Evolutionary conservation across 2,888 invertebrate species (phyloP).

Genomic region (Cephonodes hylas): DNA sequence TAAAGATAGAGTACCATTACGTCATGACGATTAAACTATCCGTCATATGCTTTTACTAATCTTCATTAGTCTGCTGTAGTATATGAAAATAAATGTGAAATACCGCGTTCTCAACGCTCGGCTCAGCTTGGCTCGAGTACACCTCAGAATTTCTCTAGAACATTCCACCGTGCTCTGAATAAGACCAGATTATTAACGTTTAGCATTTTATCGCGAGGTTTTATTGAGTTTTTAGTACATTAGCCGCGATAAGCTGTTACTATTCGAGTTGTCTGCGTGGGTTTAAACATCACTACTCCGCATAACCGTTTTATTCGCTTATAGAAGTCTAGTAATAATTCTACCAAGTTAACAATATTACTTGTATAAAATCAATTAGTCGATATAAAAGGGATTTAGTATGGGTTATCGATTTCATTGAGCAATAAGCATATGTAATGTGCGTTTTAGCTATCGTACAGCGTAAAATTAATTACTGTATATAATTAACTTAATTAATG

Average conservation of each 20-base stretch:
- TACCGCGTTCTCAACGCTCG: neutral
- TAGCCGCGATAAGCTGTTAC: neutral
- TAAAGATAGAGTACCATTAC: no score
- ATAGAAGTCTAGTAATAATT: neutral
- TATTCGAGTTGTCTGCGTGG: neutral
- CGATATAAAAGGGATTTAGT: neutral
- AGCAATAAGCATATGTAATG: neutral
- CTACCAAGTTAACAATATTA: neutral
- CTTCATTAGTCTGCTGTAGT: no score
- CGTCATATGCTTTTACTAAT: no score
- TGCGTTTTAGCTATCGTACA: neutral
- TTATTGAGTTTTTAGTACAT: constrained; percentile 3
- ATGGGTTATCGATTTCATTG: neutral
- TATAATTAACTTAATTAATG: neutral
- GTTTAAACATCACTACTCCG: neutral
- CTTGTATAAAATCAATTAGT: neutral
- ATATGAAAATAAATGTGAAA: no score
- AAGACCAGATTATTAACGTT: constrained; percentile 5
- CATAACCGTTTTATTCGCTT: neutral
- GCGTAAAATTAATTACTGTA: neutral
- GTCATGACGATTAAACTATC: no score
- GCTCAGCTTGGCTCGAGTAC: neutral
- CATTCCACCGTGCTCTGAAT: neutral
- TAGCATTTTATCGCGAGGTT: neutral
- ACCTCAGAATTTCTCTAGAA: neutral